These are phyloP conservation scores for Ceratothoa steindachneri DNA, from an alignment of 2,888 invertebrate species.

Conservation along the genomic window DNA sequence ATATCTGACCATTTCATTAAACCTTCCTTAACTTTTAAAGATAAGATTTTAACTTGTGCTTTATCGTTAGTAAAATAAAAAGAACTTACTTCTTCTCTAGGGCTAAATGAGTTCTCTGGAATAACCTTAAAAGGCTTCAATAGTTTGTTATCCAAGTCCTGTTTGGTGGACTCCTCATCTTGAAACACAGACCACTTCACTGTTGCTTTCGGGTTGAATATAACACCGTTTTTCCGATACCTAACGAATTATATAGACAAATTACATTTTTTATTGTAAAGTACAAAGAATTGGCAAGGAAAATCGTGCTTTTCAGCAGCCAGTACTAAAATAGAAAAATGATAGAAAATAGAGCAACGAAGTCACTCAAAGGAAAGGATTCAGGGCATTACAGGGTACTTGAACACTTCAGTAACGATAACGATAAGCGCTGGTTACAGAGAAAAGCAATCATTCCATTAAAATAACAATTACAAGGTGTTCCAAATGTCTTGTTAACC, in stretches of 20 bases:
- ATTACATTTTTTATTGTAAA: too few species aligned
- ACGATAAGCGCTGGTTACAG: too few species aligned
- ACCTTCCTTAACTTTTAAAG: background rate
- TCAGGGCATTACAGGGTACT: too few species aligned
- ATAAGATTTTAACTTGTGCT: background rate
- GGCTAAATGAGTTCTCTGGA: conserved; percentile 19
- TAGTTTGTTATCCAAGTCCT: background rate
- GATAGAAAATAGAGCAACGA: too few species aligned
- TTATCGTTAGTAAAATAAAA: background rate
- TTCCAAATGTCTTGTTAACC: too few species aligned
- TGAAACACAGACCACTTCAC: conserved; percentile 2
- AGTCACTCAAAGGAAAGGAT: too few species aligned
- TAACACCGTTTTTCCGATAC: conserved; percentile 30
- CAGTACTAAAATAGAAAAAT: too few species aligned
- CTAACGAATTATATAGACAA: conserved; percentile 13
- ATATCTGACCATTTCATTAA: background rate
- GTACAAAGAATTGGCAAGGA: too few species aligned
- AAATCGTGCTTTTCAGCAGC: too few species aligned
- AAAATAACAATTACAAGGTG: too few species aligned
- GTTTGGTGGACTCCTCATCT: conserved; percentile 24
- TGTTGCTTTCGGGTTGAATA: background rate
- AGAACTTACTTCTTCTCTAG: conserved; percentile 38
- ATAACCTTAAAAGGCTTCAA: conserved; percentile 6
- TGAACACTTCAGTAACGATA: too few species aligned
- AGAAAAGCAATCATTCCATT: too few species aligned